These are phyloP conservation scores for Lethrus apterus DNA, from an alignment of 1,140 invertebrate species.

Conservation along the genomic window DNA sequence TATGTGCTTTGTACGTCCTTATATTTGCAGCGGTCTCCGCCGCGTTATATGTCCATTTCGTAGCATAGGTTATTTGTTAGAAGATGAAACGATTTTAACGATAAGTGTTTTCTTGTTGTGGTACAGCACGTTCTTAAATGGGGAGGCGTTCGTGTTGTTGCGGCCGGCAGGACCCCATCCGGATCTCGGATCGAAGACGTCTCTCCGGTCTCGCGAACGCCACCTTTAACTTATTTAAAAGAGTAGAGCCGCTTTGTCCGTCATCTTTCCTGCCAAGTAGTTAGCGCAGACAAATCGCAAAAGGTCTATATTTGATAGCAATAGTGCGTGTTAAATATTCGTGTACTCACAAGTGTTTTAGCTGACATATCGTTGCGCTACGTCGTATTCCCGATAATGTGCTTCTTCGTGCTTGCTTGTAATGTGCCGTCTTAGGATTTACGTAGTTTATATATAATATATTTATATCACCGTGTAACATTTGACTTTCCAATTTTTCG, in stretches of 20 bases:
- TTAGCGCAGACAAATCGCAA: constrained; percentile 34
- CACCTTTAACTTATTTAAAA: constrained; percentile 23
- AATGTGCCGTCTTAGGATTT: constrained; percentile 18
- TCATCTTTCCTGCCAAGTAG: constrained; percentile 39
- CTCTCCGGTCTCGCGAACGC: constrained; percentile 23
- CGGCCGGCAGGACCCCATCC: constrained; percentile 22
- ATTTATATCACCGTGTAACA: too few species aligned
- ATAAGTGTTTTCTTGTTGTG: constrained; percentile 38
- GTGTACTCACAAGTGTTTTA: constrained; percentile 28
- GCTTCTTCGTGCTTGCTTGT: constrained; percentile 33
- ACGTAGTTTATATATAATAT: too few species aligned
- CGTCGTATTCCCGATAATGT: constrained; percentile 35
- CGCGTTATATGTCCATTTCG: constrained; percentile 9
- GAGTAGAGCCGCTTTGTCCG: constrained; percentile 39
- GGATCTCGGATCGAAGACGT: not conserved
- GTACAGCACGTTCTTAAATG: constrained; percentile 26
- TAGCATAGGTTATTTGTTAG: constrained; percentile 32
- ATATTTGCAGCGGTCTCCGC: constrained; percentile 20
- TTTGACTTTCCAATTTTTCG: too few species aligned
- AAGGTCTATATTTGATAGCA: constrained; percentile 37
- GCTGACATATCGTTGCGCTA: constrained; percentile 27
- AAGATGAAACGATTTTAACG: constrained; percentile 34
- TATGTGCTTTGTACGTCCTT: constrained; percentile 39
- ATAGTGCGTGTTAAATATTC: constrained; percentile 36
- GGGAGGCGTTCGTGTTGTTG: constrained; percentile 22